Evolutionary conservation across 2,888 invertebrate genomes (phyloP), one percentile per base, ranked within the genome.

Genomic region (Rhagophthalmus giganteus): DNA sequence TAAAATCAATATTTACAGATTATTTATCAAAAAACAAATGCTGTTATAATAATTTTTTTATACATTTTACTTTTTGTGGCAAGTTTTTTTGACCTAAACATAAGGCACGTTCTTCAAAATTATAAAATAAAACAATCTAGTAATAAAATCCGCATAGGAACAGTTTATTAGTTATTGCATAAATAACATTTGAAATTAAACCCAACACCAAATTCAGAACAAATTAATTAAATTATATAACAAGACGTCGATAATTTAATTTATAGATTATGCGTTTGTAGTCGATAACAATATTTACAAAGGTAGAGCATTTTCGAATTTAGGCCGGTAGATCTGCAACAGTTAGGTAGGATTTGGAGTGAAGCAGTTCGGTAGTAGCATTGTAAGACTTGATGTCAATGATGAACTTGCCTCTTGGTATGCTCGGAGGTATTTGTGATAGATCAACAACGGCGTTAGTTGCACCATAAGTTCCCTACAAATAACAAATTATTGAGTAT

Each of bases 321-420:
- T n/a, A n/a, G n/a, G n/a, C n/a, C n/a, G n/a, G n/a, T n/a, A n/a
- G 5, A 24, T 34, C 34, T 16, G 24, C n/a, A 34, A 32, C 24
- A 12, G 31, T 28, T 8, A 35, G 11, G 16, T 34, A 46, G 10
- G 15, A 7, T 42, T 52, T 52, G 11, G 27, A 34, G 14, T 52
- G 39, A 8, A 39, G 8, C 7, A 52, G n/a, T 27, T 26, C 13
- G 12, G 32, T 39, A 2, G 34, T 9, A 12, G 20, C 52, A 27
- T 47, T 35, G 24, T 31, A 41, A 1, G 52, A 25, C 30, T 42
- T 47, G 1, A 52, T 37, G 20, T 52, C 52, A 7, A 52, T 31
- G 9, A 52, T 5, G 25, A 48, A 53, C 15, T 38, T 26, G 10
- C 53, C 53, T n/a, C 41, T 38, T 8, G 53, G 53, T 13, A 39